Percentiles rank a stretch among this genome's conserved stretches.
phyloP scores from a whole-genome alignment of 2,113 vertebrate genomes.

The Aepyceros melampus region DNA sequence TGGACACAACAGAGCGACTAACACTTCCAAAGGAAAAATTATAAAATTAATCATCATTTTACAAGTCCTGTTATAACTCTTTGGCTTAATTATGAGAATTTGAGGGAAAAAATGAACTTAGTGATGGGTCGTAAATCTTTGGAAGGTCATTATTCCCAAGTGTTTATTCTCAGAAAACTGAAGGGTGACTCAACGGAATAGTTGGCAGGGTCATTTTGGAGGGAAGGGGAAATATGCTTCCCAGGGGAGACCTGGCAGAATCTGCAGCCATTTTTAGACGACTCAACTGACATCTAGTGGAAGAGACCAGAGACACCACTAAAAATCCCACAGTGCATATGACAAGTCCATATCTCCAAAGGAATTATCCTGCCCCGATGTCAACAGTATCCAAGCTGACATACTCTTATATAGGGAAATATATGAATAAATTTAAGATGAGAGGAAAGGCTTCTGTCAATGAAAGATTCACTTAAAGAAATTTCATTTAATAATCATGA shows the following conservation, averaged over 20 bases:
- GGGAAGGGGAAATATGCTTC: rapidly evolving
- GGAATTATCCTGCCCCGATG: rapidly evolving
- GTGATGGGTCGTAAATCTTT: background rate
- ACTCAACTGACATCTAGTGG: background rate
- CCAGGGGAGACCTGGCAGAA: background rate
- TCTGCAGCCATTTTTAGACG: rapidly evolving
- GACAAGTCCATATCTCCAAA: rapidly evolving
- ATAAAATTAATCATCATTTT: background rate
- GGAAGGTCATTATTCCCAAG: background rate
- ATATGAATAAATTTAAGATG: background rate
- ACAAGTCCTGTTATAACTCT: background rate
- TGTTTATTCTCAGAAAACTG: background rate
- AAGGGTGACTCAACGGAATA: rapidly evolving
- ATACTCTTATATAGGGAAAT: background rate
- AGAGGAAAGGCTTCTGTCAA: rapidly evolving
- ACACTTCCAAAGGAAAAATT: background rate
- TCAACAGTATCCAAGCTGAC: background rate
- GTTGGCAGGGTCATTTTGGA: rapidly evolving
- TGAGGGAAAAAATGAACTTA: background rate
- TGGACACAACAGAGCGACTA: background rate
- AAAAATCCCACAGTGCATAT: rapidly evolving
- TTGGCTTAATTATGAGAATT: background rate
- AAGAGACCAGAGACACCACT: background rate
- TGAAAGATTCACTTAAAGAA: background rate
- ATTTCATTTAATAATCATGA: background rate